These are phyloP conservation scores for Peribatodes rhomboidaria DNA, from an alignment of 2,888 invertebrate genomes.

Conservation along the genomic window DNA sequence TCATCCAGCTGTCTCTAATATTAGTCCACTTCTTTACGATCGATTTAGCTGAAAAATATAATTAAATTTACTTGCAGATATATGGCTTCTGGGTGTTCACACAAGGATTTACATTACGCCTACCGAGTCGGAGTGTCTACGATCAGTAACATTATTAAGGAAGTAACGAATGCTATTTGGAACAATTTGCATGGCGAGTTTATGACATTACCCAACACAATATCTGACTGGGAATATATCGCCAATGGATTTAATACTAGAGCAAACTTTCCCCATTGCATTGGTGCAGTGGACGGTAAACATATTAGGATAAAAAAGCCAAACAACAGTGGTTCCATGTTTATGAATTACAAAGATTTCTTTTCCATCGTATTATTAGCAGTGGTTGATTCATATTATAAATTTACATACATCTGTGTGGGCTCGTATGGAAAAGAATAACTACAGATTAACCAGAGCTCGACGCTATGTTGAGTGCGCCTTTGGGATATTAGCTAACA, in stretches of 20 bases:
- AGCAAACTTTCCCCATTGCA: slow-evolving; percentile 47
- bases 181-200: slow-evolving; percentile 28
- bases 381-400: slow-evolving; percentile 43
- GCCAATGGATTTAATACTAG: slow-evolving; percentile 46
- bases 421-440: slow-evolving; percentile 43
- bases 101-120: slow-evolving; percentile 43
- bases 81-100: slow-evolving; percentile 39
- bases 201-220: slow-evolving; percentile 35
- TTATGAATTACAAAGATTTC: slow-evolving; percentile 43
- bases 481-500: slow-evolving; percentile 51
- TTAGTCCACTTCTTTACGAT: slow-evolving; percentile 21
- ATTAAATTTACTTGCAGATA: slow-evolving; percentile 40
- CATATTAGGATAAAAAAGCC: slow-evolving; percentile 45
- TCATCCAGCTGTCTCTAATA: slow-evolving; percentile 12
- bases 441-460: slow-evolving; percentile 47
- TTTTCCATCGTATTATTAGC: slow-evolving; percentile 42
- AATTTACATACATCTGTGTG: slow-evolving; percentile 40
- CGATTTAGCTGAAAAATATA: slow-evolving; percentile 42
- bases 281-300: slow-evolving; percentile 36
- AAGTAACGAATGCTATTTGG: slow-evolving; percentile 43
- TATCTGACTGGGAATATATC: slow-evolving; percentile 42
- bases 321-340: slow-evolving; percentile 40
- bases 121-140: slow-evolving; percentile 42
- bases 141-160: slow-evolving; percentile 42
- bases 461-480: slow-evolving; percentile 47